Evolutionary conservation across 2,797 vertebrate species (phyloP), one percentile per base, ranked within the genome.

Genomic region (Phataginus tricuspis): DNA sequence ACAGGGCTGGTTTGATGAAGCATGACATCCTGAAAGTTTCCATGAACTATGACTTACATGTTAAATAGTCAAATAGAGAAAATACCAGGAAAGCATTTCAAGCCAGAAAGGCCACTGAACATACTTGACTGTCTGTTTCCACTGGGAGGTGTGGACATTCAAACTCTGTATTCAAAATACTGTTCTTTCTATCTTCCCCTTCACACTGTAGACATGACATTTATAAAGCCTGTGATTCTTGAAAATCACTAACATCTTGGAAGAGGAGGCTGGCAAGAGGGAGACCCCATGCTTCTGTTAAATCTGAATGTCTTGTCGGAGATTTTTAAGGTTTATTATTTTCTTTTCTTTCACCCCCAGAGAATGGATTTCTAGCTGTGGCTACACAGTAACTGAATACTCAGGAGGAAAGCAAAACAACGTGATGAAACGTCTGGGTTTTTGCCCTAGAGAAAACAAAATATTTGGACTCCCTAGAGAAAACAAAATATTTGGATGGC

Each of bases 51-150:
- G 83, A 83, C 86, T 89, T 80, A 23, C 25, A 31, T 2, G 7
- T 61, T 68, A 86, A 77, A 86, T 11, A 75, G 12, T 69, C 79
- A 86, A 57, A 39, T 0, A 57, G 19, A 80, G 71, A 90, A 96
- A 96, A 89, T 51, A 55, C 9, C 10, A 16, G 61, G 31, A 63
- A 51, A 78, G 18, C 5, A 16, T 71, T 71, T 96, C 79, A 61
- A 59, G 51, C 72, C 39, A 83, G 74, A 88, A 82, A 90, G 57
- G 69, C 72, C 64, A 71, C 2, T 2, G 57, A 19, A 74, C 4
- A 94, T 13, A 77, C 15, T 51, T 21, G 13, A 23, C 21, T 78
- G 77, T 64, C 77, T 61, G 8, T 92, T 61, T 80, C 66, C 74
- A 68, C 51, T 29, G 42, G 21, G 15, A 94, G 89, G 37, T 42